Percentiles rank a stretch among this genome's conserved stretches.
Evolutionary conservation across 1,140 invertebrate genomes (phyloP).

Genomic region (Hylaeus volcanicus): DNA sequence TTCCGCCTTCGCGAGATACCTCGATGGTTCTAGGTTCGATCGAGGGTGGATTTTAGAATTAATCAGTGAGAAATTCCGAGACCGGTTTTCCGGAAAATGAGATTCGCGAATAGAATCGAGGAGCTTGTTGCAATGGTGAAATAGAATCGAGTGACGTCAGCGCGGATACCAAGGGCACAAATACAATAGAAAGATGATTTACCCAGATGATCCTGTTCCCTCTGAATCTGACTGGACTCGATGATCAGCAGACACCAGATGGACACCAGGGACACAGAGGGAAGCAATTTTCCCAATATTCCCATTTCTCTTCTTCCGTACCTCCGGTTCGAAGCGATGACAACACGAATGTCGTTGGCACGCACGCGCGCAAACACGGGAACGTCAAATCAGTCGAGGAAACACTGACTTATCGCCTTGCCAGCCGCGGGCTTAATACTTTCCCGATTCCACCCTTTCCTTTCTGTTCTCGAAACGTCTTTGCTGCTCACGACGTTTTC

Average conservation of each 20-base stretch:
- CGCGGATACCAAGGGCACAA: no score
- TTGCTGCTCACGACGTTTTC: background rate
- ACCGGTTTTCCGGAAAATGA: background rate
- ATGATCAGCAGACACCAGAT: conserved; percentile 51
- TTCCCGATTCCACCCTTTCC: conserved; percentile 20
- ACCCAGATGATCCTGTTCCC: conserved; percentile 43
- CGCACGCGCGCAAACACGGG: conserved; percentile 15
- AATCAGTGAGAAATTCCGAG: background rate
- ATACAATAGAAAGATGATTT: conserved; percentile 27
- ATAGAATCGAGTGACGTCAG: background rate
- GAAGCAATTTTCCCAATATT: conserved; percentile 50
- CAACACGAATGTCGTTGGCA: conserved; percentile 25
- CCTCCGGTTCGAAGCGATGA: conserved; percentile 31
- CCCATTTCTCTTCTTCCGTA: conserved; percentile 44
- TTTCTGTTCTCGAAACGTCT: background rate
- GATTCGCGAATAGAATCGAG: background rate
- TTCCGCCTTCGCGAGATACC: no score
- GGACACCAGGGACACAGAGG: conserved; percentile 45
- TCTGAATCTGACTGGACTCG: conserved; percentile 24
- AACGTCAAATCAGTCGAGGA: conserved; percentile 42
- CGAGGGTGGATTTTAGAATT: background rate
- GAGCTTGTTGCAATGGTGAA: background rate
- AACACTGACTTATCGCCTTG: conserved; percentile 37
- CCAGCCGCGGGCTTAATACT: conserved; percentile 11
- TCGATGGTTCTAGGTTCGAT: no score